phyloP scores from a whole-genome alignment of 30 jellyfish, hydroid and myxozoan species.

The Turritopsis rubra region DNA sequence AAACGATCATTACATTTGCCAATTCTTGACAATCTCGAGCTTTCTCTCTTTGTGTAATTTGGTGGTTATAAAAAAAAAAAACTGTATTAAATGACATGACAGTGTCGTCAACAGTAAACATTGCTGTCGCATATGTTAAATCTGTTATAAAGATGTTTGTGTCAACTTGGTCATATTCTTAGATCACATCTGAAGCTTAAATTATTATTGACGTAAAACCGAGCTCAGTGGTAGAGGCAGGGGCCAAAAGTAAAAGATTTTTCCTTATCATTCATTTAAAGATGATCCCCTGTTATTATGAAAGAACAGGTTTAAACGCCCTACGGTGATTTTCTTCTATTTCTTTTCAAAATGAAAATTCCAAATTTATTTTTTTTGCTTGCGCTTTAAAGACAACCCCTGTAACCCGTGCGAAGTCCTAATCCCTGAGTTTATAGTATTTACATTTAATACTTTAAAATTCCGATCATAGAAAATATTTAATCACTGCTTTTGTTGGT shows the following conservation, averaged over 20 bases:
- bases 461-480: neutral
- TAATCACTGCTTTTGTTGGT: neutral
- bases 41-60: neutral
- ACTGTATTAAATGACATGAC: neutral
- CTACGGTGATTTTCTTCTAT: neutral
- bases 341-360: neutral
- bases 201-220: neutral
- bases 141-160: neutral
- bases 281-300: neutral
- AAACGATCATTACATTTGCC: neutral
- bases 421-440: neutral
- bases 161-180: neutral
- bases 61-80: neutral
- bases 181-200: neutral
- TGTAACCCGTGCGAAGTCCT: neutral
- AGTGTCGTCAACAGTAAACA: neutral
- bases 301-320: neutral
- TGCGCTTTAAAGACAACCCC: neutral
- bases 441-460: no score
- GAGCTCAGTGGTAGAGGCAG: neutral
- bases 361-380: no score
- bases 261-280: neutral
- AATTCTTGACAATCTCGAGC: neutral
- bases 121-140: neutral
- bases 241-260: neutral